Evolutionary conservation across 2,113 vertebrate species (phyloP).

Genomic region (Engraulis encrasicolus): DNA sequence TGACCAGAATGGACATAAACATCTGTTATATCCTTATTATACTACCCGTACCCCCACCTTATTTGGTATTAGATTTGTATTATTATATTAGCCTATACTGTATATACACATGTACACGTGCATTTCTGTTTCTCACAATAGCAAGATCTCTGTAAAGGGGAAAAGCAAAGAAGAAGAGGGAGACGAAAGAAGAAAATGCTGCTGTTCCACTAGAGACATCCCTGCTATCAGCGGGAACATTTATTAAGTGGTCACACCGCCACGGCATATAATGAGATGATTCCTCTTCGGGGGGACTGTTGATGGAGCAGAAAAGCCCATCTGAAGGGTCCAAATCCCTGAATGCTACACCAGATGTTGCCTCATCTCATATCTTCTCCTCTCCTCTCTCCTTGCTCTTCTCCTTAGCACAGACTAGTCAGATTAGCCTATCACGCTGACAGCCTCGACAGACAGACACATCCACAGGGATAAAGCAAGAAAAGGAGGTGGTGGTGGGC

Average conservation of each 20-base stretch:
- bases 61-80: neutral
- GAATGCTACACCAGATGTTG: slow-evolving; percentile 20
- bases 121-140: neutral
- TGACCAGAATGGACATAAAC: neutral
- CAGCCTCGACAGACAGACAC: slow-evolving; percentile 63
- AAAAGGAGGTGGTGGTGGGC: slow-evolving; percentile 55
- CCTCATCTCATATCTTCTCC: no score
- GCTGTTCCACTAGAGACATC: neutral
- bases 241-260: slow-evolving; percentile 21
- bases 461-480: slow-evolving; percentile 63
- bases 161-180: no score
- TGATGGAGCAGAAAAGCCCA: slow-evolving; percentile 22
- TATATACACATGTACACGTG: slow-evolving; percentile 11
- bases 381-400: slow-evolving; percentile 63
- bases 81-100: no score
- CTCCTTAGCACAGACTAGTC: slow-evolving; percentile 66
- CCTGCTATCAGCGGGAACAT: slow-evolving; percentile 1
- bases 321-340: slow-evolving; percentile 7
- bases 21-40: neutral
- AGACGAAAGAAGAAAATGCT: neutral
- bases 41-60: neutral
- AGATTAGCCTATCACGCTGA: slow-evolving; percentile 70
- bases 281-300: slow-evolving; percentile 15
- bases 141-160: neutral
- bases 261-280: slow-evolving; percentile 18